phyloP scores from a whole-genome alignment of 2,113 vertebrate genomes.

The Serilophus lunatus region DNA sequence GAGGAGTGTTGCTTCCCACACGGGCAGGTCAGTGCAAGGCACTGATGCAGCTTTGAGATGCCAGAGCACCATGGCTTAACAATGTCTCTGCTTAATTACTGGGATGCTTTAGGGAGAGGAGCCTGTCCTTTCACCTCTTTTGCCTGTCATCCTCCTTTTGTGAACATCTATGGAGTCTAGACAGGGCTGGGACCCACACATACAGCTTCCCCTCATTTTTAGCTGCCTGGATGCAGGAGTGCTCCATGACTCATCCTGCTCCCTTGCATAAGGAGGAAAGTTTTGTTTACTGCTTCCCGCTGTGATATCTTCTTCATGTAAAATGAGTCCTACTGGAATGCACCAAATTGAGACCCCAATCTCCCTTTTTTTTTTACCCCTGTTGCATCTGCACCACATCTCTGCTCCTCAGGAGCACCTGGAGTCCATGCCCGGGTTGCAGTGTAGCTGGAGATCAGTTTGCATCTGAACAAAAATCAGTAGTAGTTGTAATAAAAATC shows the following conservation, averaged over 20 bases:
- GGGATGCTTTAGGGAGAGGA: background rate
- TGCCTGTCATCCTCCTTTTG: background rate
- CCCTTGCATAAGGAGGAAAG: background rate
- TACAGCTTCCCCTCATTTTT: background rate
- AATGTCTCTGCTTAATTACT: background rate
- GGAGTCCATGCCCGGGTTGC: background rate
- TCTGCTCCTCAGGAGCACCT: background rate
- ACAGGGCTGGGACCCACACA: background rate
- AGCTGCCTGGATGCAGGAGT: fast-evolving
- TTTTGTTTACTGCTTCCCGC: background rate
- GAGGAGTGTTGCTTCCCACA: background rate
- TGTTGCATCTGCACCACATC: fast-evolving
- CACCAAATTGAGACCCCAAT: background rate
- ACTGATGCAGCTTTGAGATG: background rate
- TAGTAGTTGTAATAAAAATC: too few relatives aligned
- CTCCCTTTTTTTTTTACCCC: background rate
- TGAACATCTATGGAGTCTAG: background rate
- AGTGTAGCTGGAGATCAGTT: background rate
- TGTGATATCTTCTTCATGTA: background rate
- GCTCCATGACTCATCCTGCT: background rate
- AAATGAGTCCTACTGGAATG: background rate
- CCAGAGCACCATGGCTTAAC: background rate
- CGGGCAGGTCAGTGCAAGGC: fast-evolving
- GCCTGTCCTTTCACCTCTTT: background rate
- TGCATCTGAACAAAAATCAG: background rate